These are phyloP conservation scores for Dynastes grantii DNA, from an alignment of 2,888 invertebrate genomes.

Conservation along the genomic window DNA sequence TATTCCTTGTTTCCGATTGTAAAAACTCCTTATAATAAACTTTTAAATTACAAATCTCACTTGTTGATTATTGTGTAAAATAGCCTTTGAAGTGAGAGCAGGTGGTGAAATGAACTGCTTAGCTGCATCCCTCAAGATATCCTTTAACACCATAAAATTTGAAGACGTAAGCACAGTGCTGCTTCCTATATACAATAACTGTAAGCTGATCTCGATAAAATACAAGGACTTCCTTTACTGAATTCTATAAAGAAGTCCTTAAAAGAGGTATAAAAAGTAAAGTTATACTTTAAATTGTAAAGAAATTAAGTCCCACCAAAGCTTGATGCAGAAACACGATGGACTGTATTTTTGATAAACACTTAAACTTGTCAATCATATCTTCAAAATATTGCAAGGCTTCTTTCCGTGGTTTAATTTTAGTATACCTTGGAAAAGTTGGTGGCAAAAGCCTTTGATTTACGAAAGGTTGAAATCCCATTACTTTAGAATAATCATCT, in stretches of 20 bases:
- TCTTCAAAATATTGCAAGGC: slow-evolving; percentile 88
- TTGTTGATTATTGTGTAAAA: slow-evolving; percentile 78
- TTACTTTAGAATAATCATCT: slow-evolving; percentile 84
- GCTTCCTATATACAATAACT: slow-evolving; percentile 81
- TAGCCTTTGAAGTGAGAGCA: slow-evolving; percentile 83
- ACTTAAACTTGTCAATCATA: slow-evolving; percentile 85
- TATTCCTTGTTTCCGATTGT: no score
- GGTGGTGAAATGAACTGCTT: slow-evolving; percentile 93
- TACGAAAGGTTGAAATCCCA: slow-evolving; percentile 96
- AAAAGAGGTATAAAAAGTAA: slow-evolving; percentile 33
- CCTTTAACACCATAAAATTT: slow-evolving; percentile 76
- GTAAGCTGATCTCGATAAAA: slow-evolving; percentile 93
- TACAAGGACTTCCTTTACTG: slow-evolving; percentile 90
- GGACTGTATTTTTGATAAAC: slow-evolving; percentile 86
- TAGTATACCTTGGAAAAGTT: slow-evolving; percentile 96
- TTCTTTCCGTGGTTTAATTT: slow-evolving; percentile 86
- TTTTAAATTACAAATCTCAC: slow-evolving; percentile 62
- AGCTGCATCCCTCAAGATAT: slow-evolving; percentile 89
- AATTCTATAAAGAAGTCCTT: slow-evolving; percentile 96
- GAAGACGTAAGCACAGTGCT: slow-evolving; percentile 73
- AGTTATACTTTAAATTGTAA: not conserved
- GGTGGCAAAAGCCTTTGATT: slow-evolving; percentile 97
- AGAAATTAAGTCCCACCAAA: slow-evolving; percentile 74
- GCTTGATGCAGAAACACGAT: slow-evolving; percentile 87
- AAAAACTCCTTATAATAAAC: no score